A percentile compares a stretch with the other conserved stretches of the same genome.
phyloP scores from a whole-genome alignment of 1,140 invertebrate species.

The Mercenaria mercenaria region DNA sequence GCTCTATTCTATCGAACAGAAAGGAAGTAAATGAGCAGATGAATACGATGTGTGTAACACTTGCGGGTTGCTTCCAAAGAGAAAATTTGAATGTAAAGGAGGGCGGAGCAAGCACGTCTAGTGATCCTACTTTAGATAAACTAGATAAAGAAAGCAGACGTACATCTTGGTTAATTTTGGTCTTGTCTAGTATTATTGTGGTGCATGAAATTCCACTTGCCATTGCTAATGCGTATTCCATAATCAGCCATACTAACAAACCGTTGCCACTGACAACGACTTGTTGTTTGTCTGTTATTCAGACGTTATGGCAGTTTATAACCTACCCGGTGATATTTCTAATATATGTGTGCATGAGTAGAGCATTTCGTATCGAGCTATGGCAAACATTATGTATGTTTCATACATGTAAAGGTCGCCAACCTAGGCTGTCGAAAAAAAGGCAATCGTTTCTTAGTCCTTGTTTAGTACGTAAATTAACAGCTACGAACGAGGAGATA shows the following conservation, averaged over 20 bases:
- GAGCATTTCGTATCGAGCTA: slow-evolving; percentile 14
- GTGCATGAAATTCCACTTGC: slow-evolving; percentile 26
- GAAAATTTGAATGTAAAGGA: not conserved
- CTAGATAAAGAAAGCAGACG: slow-evolving; percentile 28
- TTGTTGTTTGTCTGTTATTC: slow-evolving; percentile 8
- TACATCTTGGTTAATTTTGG: slow-evolving; percentile 39
- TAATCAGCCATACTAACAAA: not conserved
- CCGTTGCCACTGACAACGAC: not conserved
- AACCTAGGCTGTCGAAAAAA: not conserved
- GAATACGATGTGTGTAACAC: too few relatives aligned
- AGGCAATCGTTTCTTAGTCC: slow-evolving; percentile 21
- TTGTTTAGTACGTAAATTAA: slow-evolving; percentile 17
- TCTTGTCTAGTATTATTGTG: not conserved
- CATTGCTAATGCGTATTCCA: not conserved
- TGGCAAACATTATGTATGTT: not conserved
- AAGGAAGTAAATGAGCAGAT: not conserved
- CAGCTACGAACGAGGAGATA: not conserved
- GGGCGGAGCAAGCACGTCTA: not conserved
- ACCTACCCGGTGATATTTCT: slow-evolving; percentile 46
- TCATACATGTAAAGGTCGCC: not conserved
- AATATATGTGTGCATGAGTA: slow-evolving; percentile 39
- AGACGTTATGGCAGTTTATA: slow-evolving; percentile 12
- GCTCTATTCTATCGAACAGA: not conserved
- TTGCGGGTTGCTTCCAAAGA: too few relatives aligned
- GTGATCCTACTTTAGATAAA: slow-evolving; percentile 16